These are phyloP conservation scores for Helostoma temminkii DNA, from an alignment of 2,797 vertebrate genomes.

Conservation along the genomic window DNA sequence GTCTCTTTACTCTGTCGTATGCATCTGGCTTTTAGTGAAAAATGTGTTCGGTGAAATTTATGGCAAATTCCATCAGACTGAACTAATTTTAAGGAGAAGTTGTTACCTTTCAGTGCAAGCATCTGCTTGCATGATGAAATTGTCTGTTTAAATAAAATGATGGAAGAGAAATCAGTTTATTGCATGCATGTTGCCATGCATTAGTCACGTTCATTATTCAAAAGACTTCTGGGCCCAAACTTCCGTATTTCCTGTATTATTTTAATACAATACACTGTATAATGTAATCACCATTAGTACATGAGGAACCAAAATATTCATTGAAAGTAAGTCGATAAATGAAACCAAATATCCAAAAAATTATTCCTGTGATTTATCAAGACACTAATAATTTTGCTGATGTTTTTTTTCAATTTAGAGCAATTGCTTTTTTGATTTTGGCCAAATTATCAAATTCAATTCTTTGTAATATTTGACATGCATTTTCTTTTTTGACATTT, in stretches of 20 bases:
- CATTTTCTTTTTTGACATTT: background rate
- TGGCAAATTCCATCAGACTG: conserved; percentile 27
- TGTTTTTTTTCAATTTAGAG: background rate
- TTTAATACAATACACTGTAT: too few species aligned
- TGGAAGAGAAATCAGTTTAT: background rate
- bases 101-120: background rate
- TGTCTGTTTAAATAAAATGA: background rate
- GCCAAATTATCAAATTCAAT: background rate
- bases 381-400: background rate
- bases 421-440: background rate
- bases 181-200: conserved; percentile 9
- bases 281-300: too few species aligned
- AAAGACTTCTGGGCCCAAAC: conserved; percentile 20
- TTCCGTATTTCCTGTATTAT: conserved; percentile 21
- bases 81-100: conserved; percentile 13
- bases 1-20: conserved; percentile 42
- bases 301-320: too few species aligned
- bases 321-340: too few species aligned
- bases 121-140: background rate
- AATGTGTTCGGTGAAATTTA: conserved; percentile 37
- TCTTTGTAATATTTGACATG: too few species aligned
- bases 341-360: background rate
- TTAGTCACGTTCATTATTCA: conserved; percentile 54
- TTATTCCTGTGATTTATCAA: background rate
- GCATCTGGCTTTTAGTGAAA: conserved; percentile 43